phyloP scores from a whole-genome alignment of 2,113 vertebrate genomes.

The Phrynocephalus versicolor region DNA sequence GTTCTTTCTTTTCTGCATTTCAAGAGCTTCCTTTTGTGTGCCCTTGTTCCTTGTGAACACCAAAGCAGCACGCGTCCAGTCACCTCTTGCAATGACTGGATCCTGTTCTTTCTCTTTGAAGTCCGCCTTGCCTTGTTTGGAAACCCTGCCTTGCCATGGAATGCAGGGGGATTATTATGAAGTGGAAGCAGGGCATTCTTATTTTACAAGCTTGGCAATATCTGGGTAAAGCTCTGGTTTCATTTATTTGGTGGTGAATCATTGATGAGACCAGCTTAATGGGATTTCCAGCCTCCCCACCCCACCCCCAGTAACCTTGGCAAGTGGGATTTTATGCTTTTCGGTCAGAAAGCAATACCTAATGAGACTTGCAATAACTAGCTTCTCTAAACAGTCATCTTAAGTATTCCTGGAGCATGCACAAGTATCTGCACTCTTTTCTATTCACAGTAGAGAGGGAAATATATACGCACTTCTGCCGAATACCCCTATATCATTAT shows the following conservation, averaged over 20 bases:
- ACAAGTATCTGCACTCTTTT: not conserved
- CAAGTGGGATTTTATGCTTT: constrained; percentile 1
- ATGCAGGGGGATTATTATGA: not conserved
- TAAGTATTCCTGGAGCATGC: not conserved
- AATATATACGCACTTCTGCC: not conserved
- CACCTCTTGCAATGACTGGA: not conserved
- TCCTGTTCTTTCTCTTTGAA: not conserved
- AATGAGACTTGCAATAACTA: constrained; percentile 11
- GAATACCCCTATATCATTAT: constrained; percentile 9
- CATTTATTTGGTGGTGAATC: constrained; percentile 29
- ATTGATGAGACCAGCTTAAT: not conserved
- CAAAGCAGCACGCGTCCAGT: not conserved
- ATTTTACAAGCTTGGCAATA: constrained; percentile 9
- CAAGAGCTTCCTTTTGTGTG: not conserved
- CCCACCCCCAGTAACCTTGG: not conserved
- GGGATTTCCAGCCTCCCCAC: not conserved
- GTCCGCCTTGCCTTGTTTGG: not conserved
- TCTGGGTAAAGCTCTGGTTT: constrained; percentile 12
- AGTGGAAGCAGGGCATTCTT: not conserved
- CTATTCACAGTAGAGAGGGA: not conserved
- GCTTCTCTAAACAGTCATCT: not conserved
- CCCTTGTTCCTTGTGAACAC: not conserved
- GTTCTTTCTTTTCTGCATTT: constrained; percentile 5
- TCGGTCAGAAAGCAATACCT: not conserved
- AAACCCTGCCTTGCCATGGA: not conserved